A percentile compares a stretch with the other conserved stretches of the same genome.
Evolutionary conservation across 2,113 vertebrate genomes (phyloP).

Genomic region (Psettodes erumei): DNA sequence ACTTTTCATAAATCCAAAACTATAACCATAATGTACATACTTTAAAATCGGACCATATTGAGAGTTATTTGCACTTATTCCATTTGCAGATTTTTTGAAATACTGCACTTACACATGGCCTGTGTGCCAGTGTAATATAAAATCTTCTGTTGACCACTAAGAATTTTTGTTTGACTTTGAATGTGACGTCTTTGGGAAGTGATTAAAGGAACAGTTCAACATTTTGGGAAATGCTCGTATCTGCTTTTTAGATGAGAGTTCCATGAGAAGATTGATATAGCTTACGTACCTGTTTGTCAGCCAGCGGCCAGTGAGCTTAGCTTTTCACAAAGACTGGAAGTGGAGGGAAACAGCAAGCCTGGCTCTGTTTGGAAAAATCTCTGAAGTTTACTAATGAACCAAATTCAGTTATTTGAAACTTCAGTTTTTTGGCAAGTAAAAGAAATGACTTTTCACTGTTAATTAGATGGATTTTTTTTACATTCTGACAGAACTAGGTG

Average conservation of each 20-base stretch:
- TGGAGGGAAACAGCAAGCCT: neutral
- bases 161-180: conserved; percentile 55
- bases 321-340: conserved; percentile 5
- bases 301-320: neutral
- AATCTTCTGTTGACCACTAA: conserved; percentile 58
- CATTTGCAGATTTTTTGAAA: conserved; percentile 3
- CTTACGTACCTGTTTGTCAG: neutral
- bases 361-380: too few species aligned
- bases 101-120: conserved; percentile 20
- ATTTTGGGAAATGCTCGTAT: neutral
- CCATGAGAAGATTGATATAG: neutral
- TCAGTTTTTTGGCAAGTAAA: neutral
- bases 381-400: neutral
- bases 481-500: neutral
- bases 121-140: conserved; percentile 4
- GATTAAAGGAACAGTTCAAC: neutral
- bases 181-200: conserved; percentile 44
- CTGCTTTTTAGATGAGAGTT: neutral
- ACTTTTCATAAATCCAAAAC: conserved; percentile 5
- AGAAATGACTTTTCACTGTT: neutral
- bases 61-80: conserved; percentile 52
- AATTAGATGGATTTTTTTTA: neutral
- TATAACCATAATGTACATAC: neutral
- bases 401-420: neutral
- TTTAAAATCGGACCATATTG: conserved; percentile 33